phyloP scores from a whole-genome alignment of 2,888 invertebrate genomes.

The Idaea biselata region DNA sequence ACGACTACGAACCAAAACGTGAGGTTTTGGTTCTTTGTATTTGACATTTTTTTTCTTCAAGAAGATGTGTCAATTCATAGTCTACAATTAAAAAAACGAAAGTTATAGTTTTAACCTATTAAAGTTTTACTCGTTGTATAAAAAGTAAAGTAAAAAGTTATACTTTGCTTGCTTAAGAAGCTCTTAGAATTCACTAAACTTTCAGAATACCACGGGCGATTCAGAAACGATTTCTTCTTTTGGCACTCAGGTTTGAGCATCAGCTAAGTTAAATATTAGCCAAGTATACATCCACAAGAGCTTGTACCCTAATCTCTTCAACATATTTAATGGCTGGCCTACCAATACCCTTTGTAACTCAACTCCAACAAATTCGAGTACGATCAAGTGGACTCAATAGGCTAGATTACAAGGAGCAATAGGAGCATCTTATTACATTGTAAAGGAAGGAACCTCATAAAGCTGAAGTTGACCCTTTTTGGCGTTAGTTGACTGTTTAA shows the following conservation, averaged over 20 bases:
- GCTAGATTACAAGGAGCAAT: conserved; percentile 38
- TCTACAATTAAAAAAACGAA: no score
- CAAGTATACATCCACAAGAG: conserved; percentile 10
- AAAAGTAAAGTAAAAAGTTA: no score
- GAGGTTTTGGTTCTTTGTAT: no score
- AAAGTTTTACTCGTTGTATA: no score
- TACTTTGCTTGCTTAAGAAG: no score
- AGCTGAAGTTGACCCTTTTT: conserved; percentile 32
- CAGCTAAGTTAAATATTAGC: background rate
- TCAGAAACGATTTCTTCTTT: no score
- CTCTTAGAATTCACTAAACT: no score
- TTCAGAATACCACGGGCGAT: no score
- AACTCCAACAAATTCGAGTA: conserved; percentile 58
- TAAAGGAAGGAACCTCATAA: conserved; percentile 21
- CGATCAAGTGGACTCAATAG: conserved; percentile 67
- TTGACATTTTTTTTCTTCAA: no score
- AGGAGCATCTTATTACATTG: conserved; percentile 47
- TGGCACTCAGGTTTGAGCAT: background rate
- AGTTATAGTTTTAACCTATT: no score
- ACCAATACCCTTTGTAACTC: conserved; percentile 58
- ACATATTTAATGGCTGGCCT: conserved; percentile 50
- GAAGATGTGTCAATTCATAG: no score
- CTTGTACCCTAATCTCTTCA: conserved; percentile 15
- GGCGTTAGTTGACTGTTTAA: conserved; percentile 27
- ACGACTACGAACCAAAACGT: no score